A percentile compares a stretch with the other conserved stretches of the same genome.
These are phyloP conservation scores for Cantharis rufa DNA, from an alignment of 2,888 invertebrate genomes.

Conservation along the genomic window DNA sequence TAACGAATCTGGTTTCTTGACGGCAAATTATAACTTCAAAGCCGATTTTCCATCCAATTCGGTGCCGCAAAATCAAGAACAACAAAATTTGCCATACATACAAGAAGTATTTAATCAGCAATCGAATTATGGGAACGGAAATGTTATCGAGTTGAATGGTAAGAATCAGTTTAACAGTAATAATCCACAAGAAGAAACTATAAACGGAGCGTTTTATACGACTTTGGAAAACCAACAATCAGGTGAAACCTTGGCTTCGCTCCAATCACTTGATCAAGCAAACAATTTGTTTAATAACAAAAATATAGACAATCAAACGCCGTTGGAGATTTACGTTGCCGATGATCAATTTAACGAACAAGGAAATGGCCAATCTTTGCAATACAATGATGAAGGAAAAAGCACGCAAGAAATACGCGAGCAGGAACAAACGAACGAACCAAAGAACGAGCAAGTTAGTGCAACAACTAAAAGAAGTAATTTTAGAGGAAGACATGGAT, in stretches of 20 bases:
- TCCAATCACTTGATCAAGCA: slow-evolving; percentile 62
- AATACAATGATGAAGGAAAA: neutral
- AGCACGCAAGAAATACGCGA: neutral
- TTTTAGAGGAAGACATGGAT: neutral
- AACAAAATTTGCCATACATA: slow-evolving; percentile 6
- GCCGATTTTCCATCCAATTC: neutral
- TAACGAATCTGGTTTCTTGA: slow-evolving; percentile 35
- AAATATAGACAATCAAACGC: slow-evolving; percentile 53
- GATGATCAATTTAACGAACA: slow-evolving; percentile 44
- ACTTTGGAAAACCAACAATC: slow-evolving; percentile 66
- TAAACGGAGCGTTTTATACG: slow-evolving; percentile 56
- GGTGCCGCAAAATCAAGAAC: neutral
- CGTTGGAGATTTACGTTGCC: slow-evolving; percentile 61
- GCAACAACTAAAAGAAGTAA: neutral
- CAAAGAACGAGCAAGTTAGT: slow-evolving; percentile 2
- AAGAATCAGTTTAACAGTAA: neutral
- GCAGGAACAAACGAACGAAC: slow-evolving; percentile 31
- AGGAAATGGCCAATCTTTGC: slow-evolving; percentile 1
- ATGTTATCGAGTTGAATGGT: neutral
- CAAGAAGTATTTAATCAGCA: slow-evolving; percentile 17
- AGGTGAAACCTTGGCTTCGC: slow-evolving; percentile 63
- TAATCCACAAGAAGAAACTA: neutral
- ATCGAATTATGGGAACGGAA: slow-evolving; percentile 1
- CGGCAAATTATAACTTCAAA: slow-evolving; percentile 36
- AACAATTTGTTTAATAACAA: slow-evolving; percentile 47